A percentile compares a stretch with the other conserved stretches of the same genome.
These are phyloP conservation scores for Percopsis omiscomaycus DNA, from an alignment of 2,797 vertebrate species.

Conservation along the genomic window DNA sequence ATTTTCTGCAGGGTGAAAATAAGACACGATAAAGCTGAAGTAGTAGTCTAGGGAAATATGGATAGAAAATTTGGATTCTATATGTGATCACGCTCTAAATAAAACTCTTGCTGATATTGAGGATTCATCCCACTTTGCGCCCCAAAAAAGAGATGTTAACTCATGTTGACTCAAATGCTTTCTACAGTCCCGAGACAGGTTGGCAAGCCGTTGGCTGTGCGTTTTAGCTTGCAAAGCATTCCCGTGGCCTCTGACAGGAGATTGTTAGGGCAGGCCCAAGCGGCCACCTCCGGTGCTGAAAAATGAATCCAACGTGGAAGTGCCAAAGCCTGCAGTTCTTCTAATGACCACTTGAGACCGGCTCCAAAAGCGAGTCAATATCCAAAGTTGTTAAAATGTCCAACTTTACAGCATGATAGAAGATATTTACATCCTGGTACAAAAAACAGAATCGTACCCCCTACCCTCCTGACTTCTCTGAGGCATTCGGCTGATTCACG, in stretches of 20 bases:
- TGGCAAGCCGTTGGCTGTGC: neutral
- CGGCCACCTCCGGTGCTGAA: too few species aligned
- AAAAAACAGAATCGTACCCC: too few species aligned
- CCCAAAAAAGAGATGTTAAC: constrained; percentile 4
- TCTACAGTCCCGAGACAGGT: neutral
- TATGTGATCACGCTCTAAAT: constrained; percentile 23
- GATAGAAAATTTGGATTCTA: constrained; percentile 32
- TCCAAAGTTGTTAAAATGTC: too few species aligned
- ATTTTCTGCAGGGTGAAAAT: constrained; percentile 40
- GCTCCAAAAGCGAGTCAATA: too few species aligned
- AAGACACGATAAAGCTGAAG: constrained; percentile 51
- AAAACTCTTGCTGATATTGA: constrained; percentile 8
- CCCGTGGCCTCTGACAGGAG: too few species aligned
- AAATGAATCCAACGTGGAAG: too few species aligned
- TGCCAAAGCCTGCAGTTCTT: too few species aligned
- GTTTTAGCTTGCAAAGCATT: neutral
- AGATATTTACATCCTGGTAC: too few species aligned
- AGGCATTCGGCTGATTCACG: constrained; percentile 7
- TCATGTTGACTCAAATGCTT: constrained; percentile 28
- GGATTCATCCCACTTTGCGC: constrained; percentile 13
- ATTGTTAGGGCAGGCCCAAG: too few species aligned
- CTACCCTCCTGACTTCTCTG: neutral
- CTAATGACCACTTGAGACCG: too few species aligned
- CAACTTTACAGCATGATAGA: too few species aligned
- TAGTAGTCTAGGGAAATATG: constrained; percentile 25